These are phyloP conservation scores for Manacus vitellinus DNA, from an alignment of 2,113 vertebrate genomes.

Conservation along the genomic window DNA sequence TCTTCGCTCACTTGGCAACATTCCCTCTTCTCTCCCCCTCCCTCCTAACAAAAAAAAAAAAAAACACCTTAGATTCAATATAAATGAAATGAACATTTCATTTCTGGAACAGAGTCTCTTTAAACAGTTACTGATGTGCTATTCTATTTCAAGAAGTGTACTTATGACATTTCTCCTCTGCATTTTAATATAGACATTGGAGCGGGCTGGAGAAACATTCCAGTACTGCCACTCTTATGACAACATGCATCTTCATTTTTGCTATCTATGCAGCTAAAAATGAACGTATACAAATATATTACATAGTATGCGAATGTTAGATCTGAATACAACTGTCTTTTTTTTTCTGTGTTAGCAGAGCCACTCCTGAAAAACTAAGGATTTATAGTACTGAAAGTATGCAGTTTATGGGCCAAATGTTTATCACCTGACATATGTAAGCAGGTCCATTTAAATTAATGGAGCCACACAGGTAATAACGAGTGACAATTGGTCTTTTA, in stretches of 20 bases:
- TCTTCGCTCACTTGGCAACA: background rate
- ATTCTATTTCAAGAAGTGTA: conserved; percentile 49
- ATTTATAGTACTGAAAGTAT: background rate
- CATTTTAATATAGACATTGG: conserved; percentile 20
- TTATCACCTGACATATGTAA: background rate
- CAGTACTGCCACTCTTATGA: background rate
- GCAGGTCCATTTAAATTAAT: background rate
- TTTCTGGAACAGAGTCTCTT: conserved; percentile 44
- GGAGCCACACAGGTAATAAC: background rate
- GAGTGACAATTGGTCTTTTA: background rate
- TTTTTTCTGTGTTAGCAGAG: background rate
- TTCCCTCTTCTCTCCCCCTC: background rate
- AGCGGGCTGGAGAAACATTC: background rate
- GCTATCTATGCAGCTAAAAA: background rate
- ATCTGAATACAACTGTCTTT: background rate
- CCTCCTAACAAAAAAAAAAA: background rate
- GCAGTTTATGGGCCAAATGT: background rate
- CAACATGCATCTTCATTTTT: conserved; percentile 32
- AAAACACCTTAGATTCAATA: background rate
- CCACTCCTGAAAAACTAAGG: background rate
- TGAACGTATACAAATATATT: background rate
- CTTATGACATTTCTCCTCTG: conserved; percentile 29
- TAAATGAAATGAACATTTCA: conserved; percentile 67
- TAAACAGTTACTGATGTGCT: conserved; percentile 28
- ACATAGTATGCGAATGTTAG: background rate